Conservation (phyloP, 2,113 vertebrate species). For the Crypturellus undulatus region DNA sequence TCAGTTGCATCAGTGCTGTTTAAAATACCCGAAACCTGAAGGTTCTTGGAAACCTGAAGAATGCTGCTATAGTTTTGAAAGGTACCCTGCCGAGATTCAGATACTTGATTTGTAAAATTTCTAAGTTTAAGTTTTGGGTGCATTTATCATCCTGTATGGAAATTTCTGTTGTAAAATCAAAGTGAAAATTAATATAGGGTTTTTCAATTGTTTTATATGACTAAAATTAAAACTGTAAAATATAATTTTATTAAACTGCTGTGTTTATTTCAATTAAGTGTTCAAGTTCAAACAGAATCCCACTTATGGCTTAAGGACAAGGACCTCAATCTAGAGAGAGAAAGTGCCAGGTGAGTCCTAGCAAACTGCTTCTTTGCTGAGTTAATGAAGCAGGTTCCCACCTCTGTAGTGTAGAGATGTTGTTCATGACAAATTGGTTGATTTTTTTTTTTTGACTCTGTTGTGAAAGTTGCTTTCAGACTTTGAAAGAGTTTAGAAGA, state of each 20-base stretch:
- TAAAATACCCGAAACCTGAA: background rate
- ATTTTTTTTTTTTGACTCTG: background rate
- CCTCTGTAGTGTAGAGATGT: background rate
- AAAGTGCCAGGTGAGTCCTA: conserved; percentile 67
- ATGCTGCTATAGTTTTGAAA: background rate
- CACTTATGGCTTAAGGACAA: background rate
- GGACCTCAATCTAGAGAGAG: conserved; percentile 23
- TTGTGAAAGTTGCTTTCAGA: background rate
- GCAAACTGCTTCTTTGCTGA: background rate
- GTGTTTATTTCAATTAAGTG: conserved; percentile 65
- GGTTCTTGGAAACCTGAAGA: background rate
- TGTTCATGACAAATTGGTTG: background rate
- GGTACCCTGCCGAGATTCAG: background rate
- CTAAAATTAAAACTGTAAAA: background rate
- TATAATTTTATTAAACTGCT: background rate
- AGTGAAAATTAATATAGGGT: background rate
- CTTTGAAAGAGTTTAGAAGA: background rate
- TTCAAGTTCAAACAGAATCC: conserved; percentile 71
- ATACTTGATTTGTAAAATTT: background rate
- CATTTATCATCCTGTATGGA: background rate
- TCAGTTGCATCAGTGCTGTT: background rate
- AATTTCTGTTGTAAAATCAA: background rate
- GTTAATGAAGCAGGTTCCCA: background rate
- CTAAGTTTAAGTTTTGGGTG: background rate
- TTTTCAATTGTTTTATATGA: background rate